Evolutionary conservation across 2,797 vertebrate genomes (phyloP).

Genomic region (Sebastes paucispinis): DNA sequence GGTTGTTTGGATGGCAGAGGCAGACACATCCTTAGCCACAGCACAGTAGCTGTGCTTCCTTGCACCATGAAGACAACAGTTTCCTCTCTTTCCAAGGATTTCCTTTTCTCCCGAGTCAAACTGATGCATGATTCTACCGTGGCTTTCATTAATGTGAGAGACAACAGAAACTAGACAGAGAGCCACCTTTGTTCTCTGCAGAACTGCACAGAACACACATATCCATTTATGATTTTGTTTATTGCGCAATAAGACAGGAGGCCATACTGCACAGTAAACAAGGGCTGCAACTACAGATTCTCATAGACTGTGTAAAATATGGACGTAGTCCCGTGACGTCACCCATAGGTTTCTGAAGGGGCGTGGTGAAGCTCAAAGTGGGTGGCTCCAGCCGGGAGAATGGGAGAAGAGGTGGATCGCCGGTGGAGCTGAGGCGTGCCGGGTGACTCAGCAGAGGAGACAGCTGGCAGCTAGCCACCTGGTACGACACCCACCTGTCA

Average conservation of each 20-base stretch:
- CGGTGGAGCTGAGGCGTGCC: no score
- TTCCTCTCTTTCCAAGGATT: constrained; percentile 10
- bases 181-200: neutral
- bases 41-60: constrained; percentile 43
- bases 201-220: neutral
- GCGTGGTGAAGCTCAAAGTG: no score
- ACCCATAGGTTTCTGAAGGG: no score
- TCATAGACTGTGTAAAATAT: no score
- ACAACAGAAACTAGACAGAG: constrained; percentile 24
- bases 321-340: no score
- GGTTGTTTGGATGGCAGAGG: constrained; percentile 62
- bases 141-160: constrained; percentile 44
- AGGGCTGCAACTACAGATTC: neutral
- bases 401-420: no score
- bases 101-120: constrained; percentile 16
- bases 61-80: constrained; percentile 39
- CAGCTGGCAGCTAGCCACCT: no score
- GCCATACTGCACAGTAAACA: neutral
- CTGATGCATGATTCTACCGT: constrained; percentile 3
- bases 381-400: no score
- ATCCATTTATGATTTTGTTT: constrained; percentile 16
- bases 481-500: no score
- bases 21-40: constrained; percentile 54
- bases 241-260: constrained; percentile 12
- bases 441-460: no score